Conservation (phyloP, 2,113 vertebrate genomes). For the Micronisus gabar region DNA sequence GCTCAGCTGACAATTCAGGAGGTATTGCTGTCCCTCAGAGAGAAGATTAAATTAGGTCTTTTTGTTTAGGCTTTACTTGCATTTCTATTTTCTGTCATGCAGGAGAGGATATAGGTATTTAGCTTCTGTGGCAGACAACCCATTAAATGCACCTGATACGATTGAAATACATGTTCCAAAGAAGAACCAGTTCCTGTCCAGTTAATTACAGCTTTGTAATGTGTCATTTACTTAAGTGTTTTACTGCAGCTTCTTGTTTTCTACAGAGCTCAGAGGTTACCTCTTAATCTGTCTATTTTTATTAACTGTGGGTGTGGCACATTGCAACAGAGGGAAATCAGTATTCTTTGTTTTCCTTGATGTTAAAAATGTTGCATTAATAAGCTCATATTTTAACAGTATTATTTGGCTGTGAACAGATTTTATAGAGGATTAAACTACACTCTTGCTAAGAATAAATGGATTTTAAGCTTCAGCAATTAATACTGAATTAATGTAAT, state of each 20-base stretch:
- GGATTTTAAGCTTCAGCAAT: slow-evolving; percentile 50
- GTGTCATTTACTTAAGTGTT: not conserved
- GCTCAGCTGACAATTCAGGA: not conserved
- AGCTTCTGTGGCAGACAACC: not conserved
- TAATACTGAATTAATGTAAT: slow-evolving; percentile 29
- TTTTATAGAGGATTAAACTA: slow-evolving; percentile 24
- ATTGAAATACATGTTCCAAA: not conserved
- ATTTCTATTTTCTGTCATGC: not conserved
- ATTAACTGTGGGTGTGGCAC: not conserved
- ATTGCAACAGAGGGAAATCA: not conserved
- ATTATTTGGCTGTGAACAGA: slow-evolving; percentile 14
- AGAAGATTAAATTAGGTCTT: not conserved
- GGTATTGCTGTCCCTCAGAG: not conserved
- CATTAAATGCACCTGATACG: not conserved
- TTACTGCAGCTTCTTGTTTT: not conserved
- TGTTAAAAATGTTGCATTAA: slow-evolving; percentile 24
- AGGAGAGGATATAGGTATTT: not conserved
- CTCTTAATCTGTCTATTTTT: not conserved
- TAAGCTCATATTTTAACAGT: slow-evolving; percentile 8
- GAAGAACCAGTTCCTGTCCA: not conserved
- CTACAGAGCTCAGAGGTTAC: not conserved
- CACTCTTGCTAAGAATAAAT: slow-evolving; percentile 19
- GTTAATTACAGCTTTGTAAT: not conserved
- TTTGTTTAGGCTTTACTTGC: not conserved
- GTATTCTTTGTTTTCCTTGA: slow-evolving; percentile 12